A percentile compares a stretch with the other conserved stretches of the same genome.
These are phyloP conservation scores for Fregetta grallaria DNA, from an alignment of 2,113 vertebrate genomes.

Conservation along the genomic window DNA sequence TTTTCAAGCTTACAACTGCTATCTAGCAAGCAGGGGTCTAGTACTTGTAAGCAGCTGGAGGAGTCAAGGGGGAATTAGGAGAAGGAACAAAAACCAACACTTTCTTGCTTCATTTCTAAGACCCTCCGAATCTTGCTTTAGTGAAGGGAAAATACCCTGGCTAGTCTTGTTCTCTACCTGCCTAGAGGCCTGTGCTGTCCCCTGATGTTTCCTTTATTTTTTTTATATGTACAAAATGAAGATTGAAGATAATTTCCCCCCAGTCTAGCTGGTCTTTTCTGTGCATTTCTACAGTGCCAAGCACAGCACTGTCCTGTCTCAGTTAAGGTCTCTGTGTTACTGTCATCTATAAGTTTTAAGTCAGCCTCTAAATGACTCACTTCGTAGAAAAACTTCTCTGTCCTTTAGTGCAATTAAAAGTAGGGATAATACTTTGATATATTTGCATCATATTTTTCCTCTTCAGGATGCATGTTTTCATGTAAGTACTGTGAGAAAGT, in stretches of 20 bases:
- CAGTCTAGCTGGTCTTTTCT: fast-evolving
- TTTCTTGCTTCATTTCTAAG: not conserved
- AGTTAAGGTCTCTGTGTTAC: not conserved
- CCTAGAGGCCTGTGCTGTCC: not conserved
- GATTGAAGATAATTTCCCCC: not conserved
- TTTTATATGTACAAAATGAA: not conserved
- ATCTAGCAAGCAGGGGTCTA: not conserved
- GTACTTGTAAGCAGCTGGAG: not conserved
- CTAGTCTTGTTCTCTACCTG: not conserved
- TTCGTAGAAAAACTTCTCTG: not conserved
- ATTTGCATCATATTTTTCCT: not conserved
- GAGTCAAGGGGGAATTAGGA: not conserved
- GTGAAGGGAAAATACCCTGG: not conserved
- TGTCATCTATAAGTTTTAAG: not conserved
- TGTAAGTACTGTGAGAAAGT: not conserved
- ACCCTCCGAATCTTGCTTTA: not conserved
- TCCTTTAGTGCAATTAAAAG: not conserved
- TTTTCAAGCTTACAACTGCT: not conserved
- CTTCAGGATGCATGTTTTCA: not conserved
- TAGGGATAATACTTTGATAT: not conserved
- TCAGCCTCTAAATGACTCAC: not conserved
- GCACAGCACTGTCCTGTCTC: not conserved
- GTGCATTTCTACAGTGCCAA: not conserved
- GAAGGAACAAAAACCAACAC: not conserved
- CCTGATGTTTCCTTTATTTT: not conserved